Conservation (phyloP, 1,140 invertebrate genomes). For the Drosophila cardini region DNA sequence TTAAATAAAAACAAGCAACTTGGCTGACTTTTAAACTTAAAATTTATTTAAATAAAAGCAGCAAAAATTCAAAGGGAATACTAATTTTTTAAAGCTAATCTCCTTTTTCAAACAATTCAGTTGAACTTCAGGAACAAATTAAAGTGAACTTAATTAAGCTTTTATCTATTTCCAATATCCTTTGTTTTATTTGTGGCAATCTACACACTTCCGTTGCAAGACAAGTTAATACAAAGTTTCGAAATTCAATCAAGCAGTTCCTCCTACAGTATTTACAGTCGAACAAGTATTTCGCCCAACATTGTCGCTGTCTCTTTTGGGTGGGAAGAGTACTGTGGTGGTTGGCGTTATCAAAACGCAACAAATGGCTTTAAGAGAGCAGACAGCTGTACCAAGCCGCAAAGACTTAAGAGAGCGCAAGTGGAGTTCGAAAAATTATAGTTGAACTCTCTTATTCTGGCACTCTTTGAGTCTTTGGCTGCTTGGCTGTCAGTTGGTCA, state of each 20-base stretch:
- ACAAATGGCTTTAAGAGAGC: conserved; percentile 64
- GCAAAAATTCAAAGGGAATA: too few relatives aligned
- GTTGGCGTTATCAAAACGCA: conserved; percentile 56
- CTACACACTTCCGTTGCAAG: neutral
- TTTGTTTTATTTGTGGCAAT: neutral
- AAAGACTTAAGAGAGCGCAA: conserved; percentile 35
- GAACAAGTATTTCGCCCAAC: conserved; percentile 8
- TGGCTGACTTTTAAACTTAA: too few relatives aligned
- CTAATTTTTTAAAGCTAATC: too few relatives aligned
- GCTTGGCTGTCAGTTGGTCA: conserved; percentile 24
- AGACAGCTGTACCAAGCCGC: conserved; percentile 17
- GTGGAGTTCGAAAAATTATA: conserved; percentile 46
- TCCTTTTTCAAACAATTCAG: too few relatives aligned
- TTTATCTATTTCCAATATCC: neutral
- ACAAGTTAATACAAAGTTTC: conserved; percentile 4
- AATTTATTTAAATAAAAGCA: too few relatives aligned
- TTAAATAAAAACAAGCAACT: too few relatives aligned
- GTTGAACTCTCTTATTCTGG: conserved; percentile 29
- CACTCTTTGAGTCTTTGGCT: too few relatives aligned
- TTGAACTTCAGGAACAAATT: too few relatives aligned
- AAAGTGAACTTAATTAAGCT: too few relatives aligned
- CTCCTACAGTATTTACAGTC: conserved; percentile 2
- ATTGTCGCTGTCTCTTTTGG: conserved; percentile 7
- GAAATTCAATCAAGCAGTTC: conserved; percentile 26
- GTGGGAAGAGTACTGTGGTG: conserved; percentile 15